Conservation (phyloP, 2,888 invertebrate species). For the Kuschelorhynchus macadamiae region DNA sequence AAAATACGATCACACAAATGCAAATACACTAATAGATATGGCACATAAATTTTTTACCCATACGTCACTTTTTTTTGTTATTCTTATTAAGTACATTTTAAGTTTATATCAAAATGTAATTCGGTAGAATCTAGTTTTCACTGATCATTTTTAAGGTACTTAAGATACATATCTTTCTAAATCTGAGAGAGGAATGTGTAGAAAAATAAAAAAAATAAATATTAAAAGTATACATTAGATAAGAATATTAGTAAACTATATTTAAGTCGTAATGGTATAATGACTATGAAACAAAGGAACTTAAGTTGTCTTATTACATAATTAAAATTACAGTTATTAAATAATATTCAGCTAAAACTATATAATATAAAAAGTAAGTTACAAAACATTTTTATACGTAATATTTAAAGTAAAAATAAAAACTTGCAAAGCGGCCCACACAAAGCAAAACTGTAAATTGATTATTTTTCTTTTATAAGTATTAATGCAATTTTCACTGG, state of each 20-base stretch:
- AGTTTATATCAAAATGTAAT: constrained; percentile 37
- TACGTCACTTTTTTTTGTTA: constrained; percentile 49
- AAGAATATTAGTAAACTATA: too few relatives aligned
- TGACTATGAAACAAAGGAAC: not conserved
- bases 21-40: constrained; percentile 63
- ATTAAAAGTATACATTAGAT: too few relatives aligned
- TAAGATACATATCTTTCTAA: too few relatives aligned
- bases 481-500: too few relatives aligned
- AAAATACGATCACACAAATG: constrained; percentile 63
- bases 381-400: not conserved
- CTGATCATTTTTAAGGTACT: constrained; percentile 1
- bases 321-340: not conserved
- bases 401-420: not conserved
- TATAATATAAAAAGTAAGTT: not conserved
- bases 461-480: too few relatives aligned
- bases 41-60: constrained; percentile 60
- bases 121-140: not conserved
- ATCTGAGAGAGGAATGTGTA: not conserved
- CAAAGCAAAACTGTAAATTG: too few relatives aligned
- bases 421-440: not conserved
- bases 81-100: constrained; percentile 12
- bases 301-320: constrained; percentile 2
- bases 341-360: too few relatives aligned
- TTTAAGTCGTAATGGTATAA: too few relatives aligned
- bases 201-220: too few relatives aligned